A percentile compares a stretch with the other conserved stretches of the same genome.
phyloP scores from a whole-genome alignment of 2,113 vertebrate genomes.

The Gallinago undulata region DNA sequence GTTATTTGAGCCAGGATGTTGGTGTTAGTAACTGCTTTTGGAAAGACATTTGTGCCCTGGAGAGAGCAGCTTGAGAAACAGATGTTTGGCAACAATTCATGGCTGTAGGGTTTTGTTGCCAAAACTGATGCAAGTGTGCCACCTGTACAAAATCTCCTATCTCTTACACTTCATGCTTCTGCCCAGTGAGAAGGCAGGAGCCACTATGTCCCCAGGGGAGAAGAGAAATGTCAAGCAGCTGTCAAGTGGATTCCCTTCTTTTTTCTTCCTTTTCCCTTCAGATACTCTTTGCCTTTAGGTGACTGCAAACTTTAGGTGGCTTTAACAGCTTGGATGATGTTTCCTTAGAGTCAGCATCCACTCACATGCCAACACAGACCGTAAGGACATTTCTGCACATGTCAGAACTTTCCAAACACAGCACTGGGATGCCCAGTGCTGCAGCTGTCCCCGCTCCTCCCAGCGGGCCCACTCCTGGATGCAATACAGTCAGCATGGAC shows the following conservation, averaged over 20 bases:
- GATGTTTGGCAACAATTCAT: not conserved
- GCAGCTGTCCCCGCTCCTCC: fast-evolving
- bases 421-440: not conserved
- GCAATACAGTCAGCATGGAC: too few species aligned
- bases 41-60: not conserved
- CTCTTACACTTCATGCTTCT: not conserved
- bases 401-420: not conserved
- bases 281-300: not conserved
- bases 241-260: not conserved
- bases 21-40: not conserved
- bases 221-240: not conserved
- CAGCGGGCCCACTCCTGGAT: not conserved
- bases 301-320: fast-evolving
- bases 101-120: not conserved
- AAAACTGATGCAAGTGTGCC: not conserved
- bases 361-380: fast-evolving
- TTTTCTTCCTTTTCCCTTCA: not conserved
- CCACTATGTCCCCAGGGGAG: not conserved
- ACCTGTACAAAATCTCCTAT: not conserved
- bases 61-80: not conserved
- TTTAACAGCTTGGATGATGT: too few species aligned
- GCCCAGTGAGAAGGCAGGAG: not conserved
- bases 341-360: not conserved
- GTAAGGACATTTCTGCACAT: not conserved
- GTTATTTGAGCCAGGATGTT: not conserved